A percentile compares a stretch with the other conserved stretches of the same genome.
Conservation (phyloP, 37 sponge, comb jelly and placozoan species). For the Spongilla lacustris region DNA sequence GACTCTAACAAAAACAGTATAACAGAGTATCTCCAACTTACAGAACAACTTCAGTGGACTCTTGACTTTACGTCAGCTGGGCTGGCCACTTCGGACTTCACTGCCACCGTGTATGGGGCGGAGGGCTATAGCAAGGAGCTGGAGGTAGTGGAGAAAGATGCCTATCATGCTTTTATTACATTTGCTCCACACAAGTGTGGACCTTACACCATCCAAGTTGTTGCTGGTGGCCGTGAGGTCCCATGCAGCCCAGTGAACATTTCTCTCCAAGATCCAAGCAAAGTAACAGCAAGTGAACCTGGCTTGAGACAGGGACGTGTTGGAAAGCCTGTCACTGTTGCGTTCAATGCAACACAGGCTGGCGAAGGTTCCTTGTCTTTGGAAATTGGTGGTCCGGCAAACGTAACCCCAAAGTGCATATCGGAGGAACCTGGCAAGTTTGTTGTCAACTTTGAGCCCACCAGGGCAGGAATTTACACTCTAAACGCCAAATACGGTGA, state of each 20-base stretch:
- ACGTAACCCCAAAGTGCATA: slow-evolving; percentile 48
- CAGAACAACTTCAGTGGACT: background rate
- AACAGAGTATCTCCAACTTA: background rate
- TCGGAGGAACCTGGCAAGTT: slow-evolving; percentile 80
- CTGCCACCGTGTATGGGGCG: background rate
- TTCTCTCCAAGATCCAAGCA: slow-evolving; percentile 64
- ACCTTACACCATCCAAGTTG: slow-evolving; percentile 60
- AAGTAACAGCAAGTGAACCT: slow-evolving; percentile 68
- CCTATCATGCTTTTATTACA: background rate
- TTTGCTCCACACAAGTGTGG: slow-evolving; percentile 59
- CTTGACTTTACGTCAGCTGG: slow-evolving; percentile 64
- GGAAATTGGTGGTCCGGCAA: slow-evolving; percentile 60
- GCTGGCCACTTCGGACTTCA: slow-evolving; percentile 11
- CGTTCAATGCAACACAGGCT: slow-evolving; percentile 79
- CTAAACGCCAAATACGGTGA: slow-evolving; percentile 39
- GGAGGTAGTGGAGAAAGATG: slow-evolving; percentile 18
- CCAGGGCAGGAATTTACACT: slow-evolving; percentile 60
- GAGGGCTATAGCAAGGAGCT: background rate
- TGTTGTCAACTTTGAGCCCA: slow-evolving; percentile 66
- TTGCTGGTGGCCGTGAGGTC: slow-evolving; percentile 56
- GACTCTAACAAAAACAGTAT: background rate
- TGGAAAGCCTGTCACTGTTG: slow-evolving; percentile 57
- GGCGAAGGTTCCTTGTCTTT: slow-evolving; percentile 82
- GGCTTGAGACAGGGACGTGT: slow-evolving; percentile 63
- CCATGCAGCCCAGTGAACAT: slow-evolving; percentile 76